A percentile compares a stretch with the other conserved stretches of the same genome.
Conservation (phyloP, 2,113 vertebrate genomes). For the Podarcis cretensis region DNA sequence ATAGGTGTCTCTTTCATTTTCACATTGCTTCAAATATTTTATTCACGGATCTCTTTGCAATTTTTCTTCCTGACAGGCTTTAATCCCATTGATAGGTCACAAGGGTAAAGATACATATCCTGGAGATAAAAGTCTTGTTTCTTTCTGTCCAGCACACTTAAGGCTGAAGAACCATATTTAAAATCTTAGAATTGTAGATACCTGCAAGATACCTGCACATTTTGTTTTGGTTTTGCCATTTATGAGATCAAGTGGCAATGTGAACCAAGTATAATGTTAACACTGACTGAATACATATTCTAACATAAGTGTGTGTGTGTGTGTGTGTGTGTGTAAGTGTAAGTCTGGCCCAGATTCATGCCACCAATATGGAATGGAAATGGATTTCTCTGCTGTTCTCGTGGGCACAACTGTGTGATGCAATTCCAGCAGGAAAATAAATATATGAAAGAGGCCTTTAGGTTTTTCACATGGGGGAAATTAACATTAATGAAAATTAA, state of each 20-base stretch:
- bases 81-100: slow-evolving; percentile 4
- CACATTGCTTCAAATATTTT: background rate
- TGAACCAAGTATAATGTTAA: background rate
- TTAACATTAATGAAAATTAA: background rate
- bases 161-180: background rate
- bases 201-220: background rate
- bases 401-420: background rate
- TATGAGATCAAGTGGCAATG: background rate
- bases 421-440: background rate
- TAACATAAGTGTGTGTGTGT: background rate
- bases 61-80: background rate
- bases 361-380: background rate
- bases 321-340: too few species aligned
- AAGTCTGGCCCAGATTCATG: background rate
- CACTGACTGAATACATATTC: background rate
- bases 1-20: slow-evolving; percentile 15
- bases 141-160: background rate
- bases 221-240: background rate
- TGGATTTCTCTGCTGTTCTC: background rate
- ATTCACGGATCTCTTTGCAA: background rate
- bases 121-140: background rate
- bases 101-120: background rate
- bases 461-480: background rate
- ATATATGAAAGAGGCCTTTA: background rate
- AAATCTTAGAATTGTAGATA: too few species aligned